Conservation (phyloP, 1,140 invertebrate genomes). For the Heliconius hewitsoni region DNA sequence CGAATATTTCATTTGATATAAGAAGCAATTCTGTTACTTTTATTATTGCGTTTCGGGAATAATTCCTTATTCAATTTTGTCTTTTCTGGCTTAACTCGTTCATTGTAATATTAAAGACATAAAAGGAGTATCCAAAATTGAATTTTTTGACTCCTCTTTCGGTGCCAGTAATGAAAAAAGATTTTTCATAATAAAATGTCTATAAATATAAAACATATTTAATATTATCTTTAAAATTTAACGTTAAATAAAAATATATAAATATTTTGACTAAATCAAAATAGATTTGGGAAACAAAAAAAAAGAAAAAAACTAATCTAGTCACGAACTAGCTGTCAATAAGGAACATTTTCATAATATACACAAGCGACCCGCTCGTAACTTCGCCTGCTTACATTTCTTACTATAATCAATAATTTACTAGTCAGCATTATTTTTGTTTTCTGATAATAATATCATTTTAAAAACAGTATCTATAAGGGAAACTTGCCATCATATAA, state of each 20-base stretch:
- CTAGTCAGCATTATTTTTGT: no score
- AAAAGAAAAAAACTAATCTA: background rate
- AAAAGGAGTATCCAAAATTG: background rate
- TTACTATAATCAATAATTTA: no score
- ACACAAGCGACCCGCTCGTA: no score
- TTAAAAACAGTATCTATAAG: no score
- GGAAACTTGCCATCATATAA: no score
- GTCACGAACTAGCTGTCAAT: background rate
- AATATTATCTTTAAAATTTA: background rate
- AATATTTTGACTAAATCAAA: background rate
- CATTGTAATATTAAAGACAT: slow-evolving; percentile 8
- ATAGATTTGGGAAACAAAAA: background rate
- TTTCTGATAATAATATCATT: no score
- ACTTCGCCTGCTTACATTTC: no score
- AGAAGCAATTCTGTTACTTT: slow-evolving; percentile 5
- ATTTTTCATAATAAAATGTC: background rate
- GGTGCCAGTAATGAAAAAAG: background rate
- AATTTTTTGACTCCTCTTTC: background rate
- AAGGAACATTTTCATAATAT: no score
- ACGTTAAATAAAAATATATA: background rate
- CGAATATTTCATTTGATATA: slow-evolving; percentile 1
- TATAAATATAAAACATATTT: background rate
- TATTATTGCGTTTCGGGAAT: background rate
- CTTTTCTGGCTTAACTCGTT: slow-evolving; percentile 6
- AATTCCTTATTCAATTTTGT: slow-evolving; percentile 7